Conservation (phyloP, 1,140 invertebrate species). For the Atopsyche davidsoni region DNA sequence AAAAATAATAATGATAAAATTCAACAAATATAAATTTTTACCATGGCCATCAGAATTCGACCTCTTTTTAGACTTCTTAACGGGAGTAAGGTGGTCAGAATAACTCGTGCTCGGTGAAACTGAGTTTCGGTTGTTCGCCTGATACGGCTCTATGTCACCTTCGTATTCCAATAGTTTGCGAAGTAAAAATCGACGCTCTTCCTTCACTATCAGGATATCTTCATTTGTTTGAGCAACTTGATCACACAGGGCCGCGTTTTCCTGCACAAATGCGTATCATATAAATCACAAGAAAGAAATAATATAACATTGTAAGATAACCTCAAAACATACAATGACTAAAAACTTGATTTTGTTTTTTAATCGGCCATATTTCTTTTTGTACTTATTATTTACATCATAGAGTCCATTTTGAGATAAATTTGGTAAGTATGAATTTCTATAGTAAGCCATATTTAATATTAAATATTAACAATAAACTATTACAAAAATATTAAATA, state of each 20-base stretch:
- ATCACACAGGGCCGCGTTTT: conserved; percentile 75
- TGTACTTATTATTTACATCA: conserved; percentile 43
- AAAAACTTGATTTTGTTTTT: conserved; percentile 49
- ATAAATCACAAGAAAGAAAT: conserved; percentile 6
- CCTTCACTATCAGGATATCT: conserved; percentile 61
- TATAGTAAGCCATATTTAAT: conserved; percentile 17
- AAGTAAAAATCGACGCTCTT: conserved; percentile 66
- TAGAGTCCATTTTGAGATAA: conserved; percentile 25
- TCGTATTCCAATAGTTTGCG: conserved; percentile 59
- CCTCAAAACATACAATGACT: conserved; percentile 46
- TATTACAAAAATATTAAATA: too few relatives aligned
- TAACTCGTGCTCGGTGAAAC: conserved; percentile 27
- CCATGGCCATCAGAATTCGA: conserved; percentile 28
- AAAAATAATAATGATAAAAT: neutral
- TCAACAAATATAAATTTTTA: conserved; percentile 8
- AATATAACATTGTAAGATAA: conserved; percentile 10
- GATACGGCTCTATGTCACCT: conserved; percentile 28
- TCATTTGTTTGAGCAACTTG: conserved; percentile 69
- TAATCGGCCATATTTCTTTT: conserved; percentile 49
- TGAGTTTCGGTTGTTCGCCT: conserved; percentile 22
- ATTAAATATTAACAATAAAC: conserved; percentile 4
- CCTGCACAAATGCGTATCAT: conserved; percentile 42
- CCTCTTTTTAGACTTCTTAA: conserved; percentile 29
- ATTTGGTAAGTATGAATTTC: conserved; percentile 20
- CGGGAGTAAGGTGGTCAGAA: conserved; percentile 27